Evolutionary conservation across 1,140 invertebrate genomes (phyloP).

Genomic region (Zaprionus lachaisei): DNA sequence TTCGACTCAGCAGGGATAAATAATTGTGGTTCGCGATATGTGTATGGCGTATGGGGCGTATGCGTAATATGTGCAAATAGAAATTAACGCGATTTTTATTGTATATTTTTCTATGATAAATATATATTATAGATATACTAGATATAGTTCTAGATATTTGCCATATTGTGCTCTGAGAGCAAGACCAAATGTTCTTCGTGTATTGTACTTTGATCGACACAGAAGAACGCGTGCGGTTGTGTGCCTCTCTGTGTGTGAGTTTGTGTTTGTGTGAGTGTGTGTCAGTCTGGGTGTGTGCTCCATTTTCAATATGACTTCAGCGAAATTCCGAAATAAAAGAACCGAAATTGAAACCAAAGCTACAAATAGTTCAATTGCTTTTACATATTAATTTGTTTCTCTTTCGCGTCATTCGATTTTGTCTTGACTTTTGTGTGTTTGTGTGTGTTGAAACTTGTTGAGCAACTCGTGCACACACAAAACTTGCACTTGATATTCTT

Average conservation of each 20-base stretch:
- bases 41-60: constrained; percentile 29
- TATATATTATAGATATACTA: background rate
- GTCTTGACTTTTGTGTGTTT: background rate
- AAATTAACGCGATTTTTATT: constrained; percentile 11
- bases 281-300: constrained; percentile 41
- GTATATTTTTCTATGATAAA: background rate
- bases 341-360: constrained; percentile 55
- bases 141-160: constrained; percentile 20
- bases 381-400: constrained; percentile 41
- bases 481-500: constrained; percentile 49
- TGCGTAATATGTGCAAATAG: constrained; percentile 41
- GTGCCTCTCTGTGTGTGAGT: constrained; percentile 20
- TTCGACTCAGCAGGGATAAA: constrained; percentile 11
- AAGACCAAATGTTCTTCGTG: constrained; percentile 31
- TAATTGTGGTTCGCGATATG: constrained; percentile 35
- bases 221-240: constrained; percentile 36
- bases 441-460: constrained; percentile 27
- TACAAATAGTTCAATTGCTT: constrained; percentile 68
- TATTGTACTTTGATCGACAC: constrained; percentile 69
- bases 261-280: constrained; percentile 36
- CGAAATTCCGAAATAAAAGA: constrained; percentile 2
- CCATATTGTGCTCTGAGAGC: constrained; percentile 25
- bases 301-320: constrained; percentile 56
- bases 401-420: background rate
- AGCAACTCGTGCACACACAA: constrained; percentile 38